These are phyloP conservation scores for Spodoptera littoralis DNA, from an alignment of 2,888 invertebrate species.

Conservation along the genomic window DNA sequence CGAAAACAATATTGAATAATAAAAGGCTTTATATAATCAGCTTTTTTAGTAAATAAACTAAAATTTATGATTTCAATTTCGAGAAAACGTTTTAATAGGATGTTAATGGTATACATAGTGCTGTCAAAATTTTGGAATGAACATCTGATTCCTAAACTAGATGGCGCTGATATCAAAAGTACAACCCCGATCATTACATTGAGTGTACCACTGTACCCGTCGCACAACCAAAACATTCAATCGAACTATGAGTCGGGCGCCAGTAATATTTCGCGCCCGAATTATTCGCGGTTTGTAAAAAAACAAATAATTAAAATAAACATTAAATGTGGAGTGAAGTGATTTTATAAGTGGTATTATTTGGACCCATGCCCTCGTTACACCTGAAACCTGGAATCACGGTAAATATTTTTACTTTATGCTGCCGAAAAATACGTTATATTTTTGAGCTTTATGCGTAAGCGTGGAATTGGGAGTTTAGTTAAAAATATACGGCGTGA, in stretches of 20 bases:
- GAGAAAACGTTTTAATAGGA: neutral
- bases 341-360: constrained; percentile 59
- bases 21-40: neutral
- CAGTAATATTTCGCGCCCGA: constrained; percentile 79
- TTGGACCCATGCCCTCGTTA: constrained; percentile 83
- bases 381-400: constrained; percentile 86
- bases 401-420: constrained; percentile 71
- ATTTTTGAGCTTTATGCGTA: constrained; percentile 69
- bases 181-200: constrained; percentile 75
- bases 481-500: constrained; percentile 47
- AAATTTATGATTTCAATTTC: no score
- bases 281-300: constrained; percentile 68
- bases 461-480: constrained; percentile 60
- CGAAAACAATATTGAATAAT: neutral
- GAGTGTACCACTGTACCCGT: constrained; percentile 33
- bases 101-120: neutral
- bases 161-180: constrained; percentile 63
- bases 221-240: constrained; percentile 80
- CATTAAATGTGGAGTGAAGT: constrained; percentile 77
- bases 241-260: constrained; percentile 77
- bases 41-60: accelerated
- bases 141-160: constrained; percentile 37
- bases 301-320: constrained; percentile 50
- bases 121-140: constrained; percentile 5
- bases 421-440: constrained; percentile 49